Base-by-base conservation (phyloP, 2,113 vertebrate species). In the Anhinga rufa region DNA sequence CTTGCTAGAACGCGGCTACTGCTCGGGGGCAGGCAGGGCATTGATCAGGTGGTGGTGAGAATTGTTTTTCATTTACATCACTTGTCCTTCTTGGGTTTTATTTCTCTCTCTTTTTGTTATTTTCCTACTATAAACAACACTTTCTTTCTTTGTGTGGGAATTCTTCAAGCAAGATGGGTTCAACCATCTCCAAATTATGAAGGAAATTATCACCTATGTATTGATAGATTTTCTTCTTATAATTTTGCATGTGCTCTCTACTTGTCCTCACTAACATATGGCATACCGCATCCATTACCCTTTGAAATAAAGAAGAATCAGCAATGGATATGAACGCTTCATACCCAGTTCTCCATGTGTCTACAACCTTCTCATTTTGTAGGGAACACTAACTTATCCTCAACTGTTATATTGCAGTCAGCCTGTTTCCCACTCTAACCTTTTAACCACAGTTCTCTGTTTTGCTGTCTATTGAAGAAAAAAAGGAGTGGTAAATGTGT, bases 231-330 rank as follows among this genome's bases (percentile, higher is more conserved):
- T 76, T 57, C 14, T 55, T 42, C 13, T 72, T 11, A 2, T 3
- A 19, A 14, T 42, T 80, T 77, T 72, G 17, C 4, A 13, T 29
- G 12, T 36, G 6, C 5, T 57, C 22, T 61, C 5, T 46, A 46
- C 26, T 82, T 3, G 4, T 44, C 9, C 64, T 71, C 0, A 0
- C 36, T 49, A 54, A 58, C 7, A 42, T 40, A 21, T 21, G 2
- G 7, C 26, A 44, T 52, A 26, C 11, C 9, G 28, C 12, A 57
- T 13, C 17, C 7, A 42, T 51, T 58, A 2, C 4, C 2, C 3
- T 48, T 58, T 62, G 28, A 77, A 76, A 72, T 42, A 80, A 3
- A 16, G 24, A 66, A 31, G 8, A 66, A 71, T 62, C 17, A 54
- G 13, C 15, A 77, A n/a, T 7, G 19, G 26, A 9, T 49, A 9